A percentile compares a stretch with the other conserved stretches of the same genome.
Conservation (phyloP, 2,113 vertebrate species). For the Gavia stellata region DNA sequence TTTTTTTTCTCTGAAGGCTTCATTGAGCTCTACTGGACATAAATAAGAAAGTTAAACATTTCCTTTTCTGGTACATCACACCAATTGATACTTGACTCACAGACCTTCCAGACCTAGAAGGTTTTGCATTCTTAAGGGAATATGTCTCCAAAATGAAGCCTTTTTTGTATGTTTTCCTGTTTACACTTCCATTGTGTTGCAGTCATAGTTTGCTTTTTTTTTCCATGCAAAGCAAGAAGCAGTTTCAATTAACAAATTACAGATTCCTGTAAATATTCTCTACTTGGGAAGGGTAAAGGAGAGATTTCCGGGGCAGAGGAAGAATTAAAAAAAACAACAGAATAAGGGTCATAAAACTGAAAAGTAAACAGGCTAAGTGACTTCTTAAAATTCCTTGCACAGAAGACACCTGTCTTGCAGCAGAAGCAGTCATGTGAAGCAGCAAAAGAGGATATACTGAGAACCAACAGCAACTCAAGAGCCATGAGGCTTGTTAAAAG, state of each 20-base stretch:
- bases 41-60: background rate
- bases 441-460: background rate
- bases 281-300: background rate
- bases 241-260: constrained; percentile 13
- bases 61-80: background rate
- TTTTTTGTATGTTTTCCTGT: constrained; percentile 9
- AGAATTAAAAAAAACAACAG: background rate
- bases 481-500: background rate
- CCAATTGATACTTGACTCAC: background rate
- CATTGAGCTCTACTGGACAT: background rate
- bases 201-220: background rate
- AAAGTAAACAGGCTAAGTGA: background rate
- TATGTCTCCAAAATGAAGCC: background rate
- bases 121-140: background rate
- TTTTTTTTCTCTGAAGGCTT: background rate
- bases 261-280: background rate
- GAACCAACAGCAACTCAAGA: background rate
- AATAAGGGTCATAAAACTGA: background rate
- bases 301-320: background rate
- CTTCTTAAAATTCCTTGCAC: background rate
- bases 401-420: background rate
- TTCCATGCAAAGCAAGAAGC: background rate
- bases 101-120: background rate
- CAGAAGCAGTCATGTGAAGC: background rate
- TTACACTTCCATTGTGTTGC: background rate